Base-by-base conservation (phyloP, 2,888 invertebrate species). In the Pheosia tremula region DNA sequence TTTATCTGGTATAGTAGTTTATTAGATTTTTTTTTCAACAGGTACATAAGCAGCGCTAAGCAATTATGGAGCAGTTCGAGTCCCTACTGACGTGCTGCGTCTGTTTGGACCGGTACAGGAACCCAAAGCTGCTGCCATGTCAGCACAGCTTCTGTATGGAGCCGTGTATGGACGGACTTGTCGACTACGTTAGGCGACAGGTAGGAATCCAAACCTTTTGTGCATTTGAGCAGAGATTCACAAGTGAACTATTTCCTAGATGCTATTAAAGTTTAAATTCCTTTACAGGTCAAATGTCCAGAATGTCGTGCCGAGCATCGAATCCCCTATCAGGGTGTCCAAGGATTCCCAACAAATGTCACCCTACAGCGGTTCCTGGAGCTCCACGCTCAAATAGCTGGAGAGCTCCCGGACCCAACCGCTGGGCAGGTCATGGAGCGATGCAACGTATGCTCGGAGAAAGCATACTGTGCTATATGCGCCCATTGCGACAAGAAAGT, bases 121-220 rank as follows among this genome's bases (percentile, higher is more conserved):
- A 98, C 88, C 99, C 99, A n/a, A 99, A 99, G 94, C 95, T 99
- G 86, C 93, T 99, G 86, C 99, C 99, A 96, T 99, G 99, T 89
- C 99, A 99, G 95, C 99, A 99, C 96, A 99, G 99, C 81, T 99
- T 98, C 93, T 99, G 99, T 87, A 98, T 98, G 97, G 98, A 98
- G 85, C 99, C 99, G 60, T 99, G 99, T 91, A 97, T 99, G 96
- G 99, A 99, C 91, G 98, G 99, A 72, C 95, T 99, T 58, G 98
- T 98, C 84, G 98, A 98, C 94, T 98, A 98, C 88, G 98, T 98
- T 74, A 95, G 98, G 76, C 95, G 98, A 93, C 98, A 98, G 95
- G 97, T 97, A 90, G 88, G 62, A 43, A 54, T 45, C 24, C 0
- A 24, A 3, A 1, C 41, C 5, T 1, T 43, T 8, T 2, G 9